Base-by-base conservation (phyloP, 2,797 vertebrate genomes). In the Ceyx erithaca region DNA sequence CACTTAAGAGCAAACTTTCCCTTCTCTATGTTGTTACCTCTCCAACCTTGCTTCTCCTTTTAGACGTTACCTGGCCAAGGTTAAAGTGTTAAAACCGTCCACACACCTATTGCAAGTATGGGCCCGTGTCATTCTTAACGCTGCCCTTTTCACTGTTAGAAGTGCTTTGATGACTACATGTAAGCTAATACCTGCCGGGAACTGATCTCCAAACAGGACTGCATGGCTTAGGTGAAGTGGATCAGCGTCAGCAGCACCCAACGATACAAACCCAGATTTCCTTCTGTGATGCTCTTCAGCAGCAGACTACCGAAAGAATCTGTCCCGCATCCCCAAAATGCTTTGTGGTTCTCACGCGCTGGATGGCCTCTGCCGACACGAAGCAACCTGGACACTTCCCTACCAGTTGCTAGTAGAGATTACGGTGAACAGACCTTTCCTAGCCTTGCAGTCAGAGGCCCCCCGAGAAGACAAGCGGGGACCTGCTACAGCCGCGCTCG, bases 361-460 rank as follows among this genome's bases (percentile, higher is more conserved):
- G 35, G 64, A 73, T 10, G 10, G 85, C 26, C 37, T 75, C 54
- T 48, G 15, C 22, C 10, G 2, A 43, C 40, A 67, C 0, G 4
- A 25, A 41, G 6, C 16, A 52, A 69, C n/a, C 31, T 7, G 25
- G 46, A 9, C 66, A 6, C 43, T 31, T 49, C 41, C 64, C 72
- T 9, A 54, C 51, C 59, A 49, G 67, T 3, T 18, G 66, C 21
- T 8, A 73, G 63, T 40, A 18, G 51, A 43, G 52, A 55, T 25
- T 3, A 59, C 37, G 37, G 37, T 0, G 41, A 7, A 9, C 61
- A 31, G 7, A 16, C 40, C 78, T n/a, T 10, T 63, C 16, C 40
- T 6, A 43, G 61, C 9, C 70, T 6, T 1, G 14, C 3, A 12
- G 7, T 0, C 14, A 0, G 20, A 58, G 58, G 54, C 59, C 48